These are phyloP conservation scores for Otus sunia DNA, from an alignment of 2,113 vertebrate genomes.

Conservation along the genomic window DNA sequence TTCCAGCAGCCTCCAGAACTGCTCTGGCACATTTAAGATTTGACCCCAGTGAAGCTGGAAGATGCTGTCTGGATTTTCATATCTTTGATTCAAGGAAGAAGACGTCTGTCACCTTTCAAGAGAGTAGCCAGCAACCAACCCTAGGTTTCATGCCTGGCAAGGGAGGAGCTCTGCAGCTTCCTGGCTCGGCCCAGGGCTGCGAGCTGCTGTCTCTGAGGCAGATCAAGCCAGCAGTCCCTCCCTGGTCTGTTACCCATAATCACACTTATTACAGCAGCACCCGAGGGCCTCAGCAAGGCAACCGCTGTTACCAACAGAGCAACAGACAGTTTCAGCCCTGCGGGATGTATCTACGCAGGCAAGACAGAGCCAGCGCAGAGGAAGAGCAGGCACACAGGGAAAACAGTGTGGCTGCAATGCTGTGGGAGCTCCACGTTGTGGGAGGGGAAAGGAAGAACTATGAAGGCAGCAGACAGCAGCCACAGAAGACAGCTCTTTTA, in stretches of 20 bases:
- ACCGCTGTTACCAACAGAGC: neutral
- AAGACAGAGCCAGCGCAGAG: neutral
- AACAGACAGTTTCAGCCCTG: neutral
- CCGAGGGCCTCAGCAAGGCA: neutral
- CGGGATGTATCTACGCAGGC: rapidly evolving
- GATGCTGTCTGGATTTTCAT: neutral
- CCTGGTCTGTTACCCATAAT: neutral
- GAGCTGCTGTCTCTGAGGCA: neutral
- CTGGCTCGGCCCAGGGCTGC: rapidly evolving
- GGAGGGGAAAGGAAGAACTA: neutral
- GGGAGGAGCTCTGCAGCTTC: neutral
- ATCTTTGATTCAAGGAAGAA: neutral
- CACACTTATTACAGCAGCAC: neutral
- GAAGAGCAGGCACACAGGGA: neutral
- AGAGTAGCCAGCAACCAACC: neutral
- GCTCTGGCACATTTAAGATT: neutral
- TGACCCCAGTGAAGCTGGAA: neutral
- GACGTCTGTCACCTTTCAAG: neutral
- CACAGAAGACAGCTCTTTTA: neutral
- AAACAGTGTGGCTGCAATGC: rapidly evolving
- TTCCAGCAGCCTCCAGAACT: neutral
- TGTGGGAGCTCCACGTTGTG: neutral
- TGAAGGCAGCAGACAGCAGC: neutral
- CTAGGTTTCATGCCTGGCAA: neutral
- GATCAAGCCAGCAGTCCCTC: neutral